Conservation (phyloP, 2,888 invertebrate species). For the Pardosa pseudoannulata region DNA sequence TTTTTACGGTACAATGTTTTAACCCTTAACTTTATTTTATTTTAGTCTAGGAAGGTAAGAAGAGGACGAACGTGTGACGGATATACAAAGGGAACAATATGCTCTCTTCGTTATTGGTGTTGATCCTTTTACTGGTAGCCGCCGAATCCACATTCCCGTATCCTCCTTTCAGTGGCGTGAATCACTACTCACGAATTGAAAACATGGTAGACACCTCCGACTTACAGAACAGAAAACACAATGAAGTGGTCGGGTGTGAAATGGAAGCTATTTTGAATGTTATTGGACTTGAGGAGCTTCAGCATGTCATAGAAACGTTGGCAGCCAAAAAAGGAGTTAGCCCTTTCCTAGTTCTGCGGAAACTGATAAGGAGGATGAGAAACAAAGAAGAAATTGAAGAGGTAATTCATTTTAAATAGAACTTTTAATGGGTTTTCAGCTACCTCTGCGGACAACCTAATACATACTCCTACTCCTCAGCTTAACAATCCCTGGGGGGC, state of each 20-base stretch:
- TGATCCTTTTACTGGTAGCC: constrained; percentile 23
- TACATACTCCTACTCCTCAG: no score
- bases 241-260: constrained; percentile 30
- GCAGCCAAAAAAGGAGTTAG: constrained; percentile 30
- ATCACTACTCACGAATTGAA: constrained; percentile 22
- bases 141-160: constrained; percentile 32
- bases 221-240: constrained; percentile 9
- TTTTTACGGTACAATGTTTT: no score
- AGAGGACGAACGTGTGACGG: no score
- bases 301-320: constrained; percentile 35
- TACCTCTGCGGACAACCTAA: no score
- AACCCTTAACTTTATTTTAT: no score
- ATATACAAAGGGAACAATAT: no score
- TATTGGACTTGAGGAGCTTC: constrained; percentile 35
- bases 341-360: constrained; percentile 36
- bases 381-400: constrained; percentile 46
- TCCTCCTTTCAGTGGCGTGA: constrained; percentile 20
- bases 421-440: no score
- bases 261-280: constrained; percentile 30
- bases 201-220: constrained; percentile 26
- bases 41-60: no score
- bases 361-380: constrained; percentile 39
- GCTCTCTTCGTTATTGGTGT: not conserved
- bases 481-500: no score
- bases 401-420: no score